Percentiles rank a stretch among this genome's conserved stretches.
phyloP scores from a whole-genome alignment of 2,113 vertebrate species.

The Sylvilagus bachmani region DNA sequence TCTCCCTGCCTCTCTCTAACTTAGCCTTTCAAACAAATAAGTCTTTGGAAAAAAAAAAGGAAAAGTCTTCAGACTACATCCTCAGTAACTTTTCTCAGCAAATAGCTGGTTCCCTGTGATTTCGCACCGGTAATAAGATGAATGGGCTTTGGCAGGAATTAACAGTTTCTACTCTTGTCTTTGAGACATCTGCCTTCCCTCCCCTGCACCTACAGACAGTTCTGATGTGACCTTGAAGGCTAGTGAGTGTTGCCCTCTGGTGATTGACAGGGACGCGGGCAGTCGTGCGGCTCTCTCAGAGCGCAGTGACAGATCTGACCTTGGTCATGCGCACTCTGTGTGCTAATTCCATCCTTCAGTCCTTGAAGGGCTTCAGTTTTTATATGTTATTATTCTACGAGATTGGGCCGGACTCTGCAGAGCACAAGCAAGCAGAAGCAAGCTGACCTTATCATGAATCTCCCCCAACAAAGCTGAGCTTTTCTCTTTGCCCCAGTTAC shows the following conservation, averaged over 20 bases:
- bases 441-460: background rate
- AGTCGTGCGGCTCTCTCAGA: too few species aligned
- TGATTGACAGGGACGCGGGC: background rate
- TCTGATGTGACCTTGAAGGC: background rate
- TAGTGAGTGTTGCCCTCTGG: constrained; percentile 73
- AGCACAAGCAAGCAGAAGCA: background rate
- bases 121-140: background rate
- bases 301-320: too few species aligned
- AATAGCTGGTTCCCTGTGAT: background rate
- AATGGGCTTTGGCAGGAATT: background rate
- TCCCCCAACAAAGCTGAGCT: background rate
- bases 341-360: background rate
- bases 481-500: background rate
- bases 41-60: background rate
- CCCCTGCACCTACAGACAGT: background rate
- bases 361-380: background rate
- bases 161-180: background rate
- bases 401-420: background rate
- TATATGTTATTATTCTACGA: background rate
- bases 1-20: too few species aligned
- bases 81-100: background rate
- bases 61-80: background rate
- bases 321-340: background rate
- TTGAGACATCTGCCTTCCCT: background rate
- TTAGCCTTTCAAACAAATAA: too few species aligned